A percentile compares a stretch with the other conserved stretches of the same genome.
Evolutionary conservation across 2,888 invertebrate species (phyloP).

Genomic region (Nephrocerus scutellatus): DNA sequence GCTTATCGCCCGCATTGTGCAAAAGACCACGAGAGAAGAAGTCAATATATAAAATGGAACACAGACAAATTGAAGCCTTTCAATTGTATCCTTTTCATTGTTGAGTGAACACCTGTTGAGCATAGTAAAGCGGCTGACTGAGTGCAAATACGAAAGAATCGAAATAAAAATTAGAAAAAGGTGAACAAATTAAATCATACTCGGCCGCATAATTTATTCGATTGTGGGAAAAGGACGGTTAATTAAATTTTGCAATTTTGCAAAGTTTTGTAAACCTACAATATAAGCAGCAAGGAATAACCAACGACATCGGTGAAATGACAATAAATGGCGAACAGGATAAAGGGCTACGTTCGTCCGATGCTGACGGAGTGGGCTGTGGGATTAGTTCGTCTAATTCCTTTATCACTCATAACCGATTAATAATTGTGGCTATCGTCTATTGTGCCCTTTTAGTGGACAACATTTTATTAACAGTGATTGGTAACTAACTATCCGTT

Average conservation of each 20-base stretch:
- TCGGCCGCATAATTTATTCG: too few species aligned
- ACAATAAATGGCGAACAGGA: background rate
- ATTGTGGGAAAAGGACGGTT: too few species aligned
- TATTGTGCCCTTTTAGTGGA: conserved; percentile 74
- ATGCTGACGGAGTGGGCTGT: background rate
- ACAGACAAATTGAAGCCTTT: conserved; percentile 36
- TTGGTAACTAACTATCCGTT: conserved; percentile 59
- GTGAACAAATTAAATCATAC: too few species aligned
- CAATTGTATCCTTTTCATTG: conserved; percentile 39
- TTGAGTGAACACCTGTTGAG: conserved; percentile 43
- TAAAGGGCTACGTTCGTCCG: conserved; percentile 2
- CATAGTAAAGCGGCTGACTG: too few species aligned
- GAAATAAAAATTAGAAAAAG: conserved; percentile 8
- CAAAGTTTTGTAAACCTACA: background rate
- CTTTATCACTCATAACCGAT: conserved; percentile 36
- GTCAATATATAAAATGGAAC: conserved; percentile 29
- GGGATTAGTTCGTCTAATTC: too few species aligned
- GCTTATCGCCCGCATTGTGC: too few species aligned
- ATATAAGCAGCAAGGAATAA: background rate
- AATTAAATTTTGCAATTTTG: too few species aligned
- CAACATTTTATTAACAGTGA: conserved; percentile 79
- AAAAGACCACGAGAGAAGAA: too few species aligned
- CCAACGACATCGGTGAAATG: background rate
- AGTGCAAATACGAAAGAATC: too few species aligned
- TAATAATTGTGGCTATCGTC: conserved; percentile 52